These are phyloP conservation scores for Xiphophorus couchianus DNA, from an alignment of 2,113 vertebrate species.

Conservation along the genomic window DNA sequence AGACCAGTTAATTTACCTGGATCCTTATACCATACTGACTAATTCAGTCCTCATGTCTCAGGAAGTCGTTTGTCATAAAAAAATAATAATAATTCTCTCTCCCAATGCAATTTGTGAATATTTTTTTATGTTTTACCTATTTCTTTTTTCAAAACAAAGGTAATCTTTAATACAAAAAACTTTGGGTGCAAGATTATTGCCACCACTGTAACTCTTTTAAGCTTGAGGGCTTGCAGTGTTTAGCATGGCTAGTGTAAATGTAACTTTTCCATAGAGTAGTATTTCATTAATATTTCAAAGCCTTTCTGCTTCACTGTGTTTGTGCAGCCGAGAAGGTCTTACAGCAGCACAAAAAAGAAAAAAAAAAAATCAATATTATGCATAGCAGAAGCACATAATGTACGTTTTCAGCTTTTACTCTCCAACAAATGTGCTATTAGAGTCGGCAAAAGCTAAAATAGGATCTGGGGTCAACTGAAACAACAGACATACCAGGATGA, in stretches of 20 bases:
- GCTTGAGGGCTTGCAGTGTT: background rate
- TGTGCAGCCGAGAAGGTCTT: background rate
- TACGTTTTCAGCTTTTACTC: background rate
- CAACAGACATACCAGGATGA: background rate
- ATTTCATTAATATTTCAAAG: conserved; percentile 11
- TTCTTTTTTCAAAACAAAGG: no score
- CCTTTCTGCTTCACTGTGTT: conserved; percentile 1
- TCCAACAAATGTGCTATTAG: background rate
- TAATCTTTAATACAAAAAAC: no score
- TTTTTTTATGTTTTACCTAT: no score
- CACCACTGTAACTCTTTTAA: background rate
- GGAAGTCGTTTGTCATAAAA: no score
- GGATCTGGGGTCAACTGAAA: background rate
- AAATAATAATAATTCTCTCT: no score
- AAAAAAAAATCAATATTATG: conserved; percentile 4
- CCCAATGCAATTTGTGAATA: no score
- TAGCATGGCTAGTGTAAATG: background rate
- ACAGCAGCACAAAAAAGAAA: background rate
- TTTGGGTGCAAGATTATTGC: background rate
- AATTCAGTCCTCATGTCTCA: no score
- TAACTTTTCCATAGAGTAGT: background rate
- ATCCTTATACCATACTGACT: no score
- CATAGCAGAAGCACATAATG: background rate
- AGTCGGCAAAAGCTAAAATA: conserved; percentile 5
- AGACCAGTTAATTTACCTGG: no score